A percentile compares a stretch with the other conserved stretches of the same genome.
Conservation (phyloP, 2,113 vertebrate species). For the Oophaga pumilio region DNA sequence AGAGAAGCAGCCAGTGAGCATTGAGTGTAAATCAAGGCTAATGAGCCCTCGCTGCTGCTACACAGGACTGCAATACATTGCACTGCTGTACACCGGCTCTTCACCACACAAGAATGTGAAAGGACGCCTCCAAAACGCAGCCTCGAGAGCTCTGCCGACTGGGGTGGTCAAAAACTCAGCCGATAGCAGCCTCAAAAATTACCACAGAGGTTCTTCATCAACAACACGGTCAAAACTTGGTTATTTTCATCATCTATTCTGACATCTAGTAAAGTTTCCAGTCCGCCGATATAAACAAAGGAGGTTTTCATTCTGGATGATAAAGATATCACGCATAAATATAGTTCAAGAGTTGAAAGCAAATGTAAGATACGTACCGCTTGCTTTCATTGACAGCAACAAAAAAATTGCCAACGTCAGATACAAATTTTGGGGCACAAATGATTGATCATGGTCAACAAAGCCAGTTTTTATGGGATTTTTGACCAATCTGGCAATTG, state of each 20-base stretch:
- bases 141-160: neutral
- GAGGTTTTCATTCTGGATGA: neutral
- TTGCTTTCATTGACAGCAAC: too few species aligned
- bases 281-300: neutral
- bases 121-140: neutral
- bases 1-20: neutral
- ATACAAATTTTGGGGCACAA: too few species aligned
- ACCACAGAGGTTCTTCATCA: too few species aligned
- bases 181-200: neutral
- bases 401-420: too few species aligned
- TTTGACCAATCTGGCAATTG: too few species aligned
- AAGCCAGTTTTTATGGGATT: too few species aligned
- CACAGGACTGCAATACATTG: neutral
- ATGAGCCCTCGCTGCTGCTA: slow-evolving; percentile 5
- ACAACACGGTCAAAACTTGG: too few species aligned
- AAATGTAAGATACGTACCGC: too few species aligned
- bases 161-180: neutral
- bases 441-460: too few species aligned
- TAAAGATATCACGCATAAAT: too few species aligned
- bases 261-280: too few species aligned
- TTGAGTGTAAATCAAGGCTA: neutral
- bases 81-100: neutral
- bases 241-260: too few species aligned
- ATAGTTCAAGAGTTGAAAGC: neutral
- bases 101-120: slow-evolving; percentile 18